Evolutionary conservation across 2,797 vertebrate species (phyloP).

Genomic region (Platyrinchus mystaceus): DNA sequence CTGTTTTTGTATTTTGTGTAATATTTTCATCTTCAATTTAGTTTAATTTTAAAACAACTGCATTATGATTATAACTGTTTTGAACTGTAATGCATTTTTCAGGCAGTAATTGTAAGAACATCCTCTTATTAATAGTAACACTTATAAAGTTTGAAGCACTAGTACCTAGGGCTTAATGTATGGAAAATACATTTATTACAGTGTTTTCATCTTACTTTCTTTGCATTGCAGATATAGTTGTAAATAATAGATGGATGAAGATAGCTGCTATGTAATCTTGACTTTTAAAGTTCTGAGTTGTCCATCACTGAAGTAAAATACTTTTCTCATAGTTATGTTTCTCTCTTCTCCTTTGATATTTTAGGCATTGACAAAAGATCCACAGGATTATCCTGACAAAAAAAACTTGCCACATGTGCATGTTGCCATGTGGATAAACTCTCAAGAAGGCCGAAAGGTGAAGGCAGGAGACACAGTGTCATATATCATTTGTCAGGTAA

Average conservation of each 20-base stretch:
- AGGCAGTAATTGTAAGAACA: background rate
- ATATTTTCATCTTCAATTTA: background rate
- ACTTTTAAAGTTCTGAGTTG: background rate
- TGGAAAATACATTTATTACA: background rate
- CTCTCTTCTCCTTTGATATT: conserved; percentile 18
- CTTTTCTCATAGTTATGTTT: background rate
- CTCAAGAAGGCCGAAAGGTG: conserved; percentile 89
- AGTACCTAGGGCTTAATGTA: background rate
- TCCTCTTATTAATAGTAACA: background rate
- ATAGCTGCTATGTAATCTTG: background rate
- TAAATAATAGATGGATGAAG: background rate
- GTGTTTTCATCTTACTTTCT: background rate
- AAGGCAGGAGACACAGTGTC: conserved; percentile 96
- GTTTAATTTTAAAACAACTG: background rate
- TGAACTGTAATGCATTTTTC: background rate
- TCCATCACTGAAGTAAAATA: background rate
- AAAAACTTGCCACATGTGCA: conserved; percentile 95
- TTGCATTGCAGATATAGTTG: background rate
- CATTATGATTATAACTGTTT: background rate
- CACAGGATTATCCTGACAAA: conserved; percentile 98
- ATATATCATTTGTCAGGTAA: conserved; percentile 96
- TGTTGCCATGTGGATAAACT: conserved; percentile 97
- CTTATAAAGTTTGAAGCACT: background rate
- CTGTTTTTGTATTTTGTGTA: background rate
- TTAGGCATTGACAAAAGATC: conserved; percentile 95